Conservation (phyloP, 2,888 invertebrate species). For the Malthinus flaveolus region DNA sequence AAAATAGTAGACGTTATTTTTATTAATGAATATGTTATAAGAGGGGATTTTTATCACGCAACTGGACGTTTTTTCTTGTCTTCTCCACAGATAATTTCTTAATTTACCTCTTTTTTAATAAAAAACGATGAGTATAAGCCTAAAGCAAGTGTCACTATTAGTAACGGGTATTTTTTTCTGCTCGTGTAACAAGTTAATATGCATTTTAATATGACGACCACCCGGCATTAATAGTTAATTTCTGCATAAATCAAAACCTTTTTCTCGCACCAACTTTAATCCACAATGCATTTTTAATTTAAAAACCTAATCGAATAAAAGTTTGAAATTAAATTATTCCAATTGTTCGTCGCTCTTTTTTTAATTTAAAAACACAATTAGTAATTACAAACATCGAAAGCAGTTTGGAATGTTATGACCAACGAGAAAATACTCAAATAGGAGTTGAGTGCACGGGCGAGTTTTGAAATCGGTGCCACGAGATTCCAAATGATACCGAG, state of each 20-base stretch:
- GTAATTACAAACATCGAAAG: constrained; percentile 1
- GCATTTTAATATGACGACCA: constrained; percentile 56
- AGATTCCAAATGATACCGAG: constrained; percentile 5
- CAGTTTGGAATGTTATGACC: neutral
- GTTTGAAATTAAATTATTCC: neutral
- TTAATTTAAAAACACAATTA: constrained; percentile 2
- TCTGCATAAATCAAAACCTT: constrained; percentile 54
- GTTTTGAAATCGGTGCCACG: constrained; percentile 6
- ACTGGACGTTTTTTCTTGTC: too few relatives aligned
- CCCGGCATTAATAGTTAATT: constrained; percentile 53
- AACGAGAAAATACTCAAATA: neutral
- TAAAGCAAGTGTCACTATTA: constrained; percentile 53
- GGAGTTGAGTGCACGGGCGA: neutral
- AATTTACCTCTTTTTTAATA: constrained; percentile 1
- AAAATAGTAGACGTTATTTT: constrained; percentile 36
- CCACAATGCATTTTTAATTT: neutral
- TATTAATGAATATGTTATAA: constrained; percentile 22
- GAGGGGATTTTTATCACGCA: too few relatives aligned
- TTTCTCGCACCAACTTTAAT: constrained; percentile 50
- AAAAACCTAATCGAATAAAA: constrained; percentile 3
- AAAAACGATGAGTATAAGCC: constrained; percentile 38
- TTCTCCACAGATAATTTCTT: neutral
- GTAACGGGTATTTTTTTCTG: constrained; percentile 52
- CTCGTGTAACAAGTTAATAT: constrained; percentile 55
- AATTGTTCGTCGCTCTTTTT: neutral